phyloP scores from a whole-genome alignment of 2,113 vertebrate species.

The Elephantulus edwardii region DNA sequence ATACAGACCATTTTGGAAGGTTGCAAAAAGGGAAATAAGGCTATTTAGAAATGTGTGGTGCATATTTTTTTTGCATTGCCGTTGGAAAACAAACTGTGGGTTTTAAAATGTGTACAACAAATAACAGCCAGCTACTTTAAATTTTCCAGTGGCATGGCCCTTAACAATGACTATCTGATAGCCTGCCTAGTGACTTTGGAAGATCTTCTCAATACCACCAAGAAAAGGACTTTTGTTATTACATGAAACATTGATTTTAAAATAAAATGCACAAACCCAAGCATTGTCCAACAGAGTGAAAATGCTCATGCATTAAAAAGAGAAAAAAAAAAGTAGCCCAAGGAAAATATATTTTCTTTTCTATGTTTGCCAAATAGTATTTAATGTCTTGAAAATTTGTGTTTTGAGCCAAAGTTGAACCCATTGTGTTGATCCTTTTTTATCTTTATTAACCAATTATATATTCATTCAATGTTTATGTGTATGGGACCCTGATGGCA shows the following conservation, averaged over 20 bases:
- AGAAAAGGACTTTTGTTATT: slow-evolving; percentile 67
- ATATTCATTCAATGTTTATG: slow-evolving; percentile 31
- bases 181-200: slow-evolving; percentile 55
- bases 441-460: slow-evolving; percentile 47
- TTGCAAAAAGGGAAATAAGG: slow-evolving; percentile 43
- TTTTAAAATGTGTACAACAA: slow-evolving; percentile 40
- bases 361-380: slow-evolving; percentile 1
- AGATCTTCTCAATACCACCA: slow-evolving; percentile 65
- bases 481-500: not conserved
- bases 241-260: slow-evolving; percentile 29
- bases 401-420: slow-evolving; percentile 71
- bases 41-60: slow-evolving; percentile 56
- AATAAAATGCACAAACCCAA: slow-evolving; percentile 37
- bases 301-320: not conserved
- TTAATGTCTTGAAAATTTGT: slow-evolving; percentile 68
- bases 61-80: slow-evolving; percentile 74
- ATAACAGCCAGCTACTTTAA: slow-evolving; percentile 43
- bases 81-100: slow-evolving; percentile 62
- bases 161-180: slow-evolving; percentile 53
- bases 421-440: slow-evolving; percentile 56
- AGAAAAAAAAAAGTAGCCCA: not conserved
- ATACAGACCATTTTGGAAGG: slow-evolving; percentile 57
- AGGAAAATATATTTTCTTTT: slow-evolving; percentile 10
- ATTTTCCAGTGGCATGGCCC: slow-evolving; percentile 63
- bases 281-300: slow-evolving; percentile 21